Percentiles rank a stretch among this genome's conserved stretches.
Conservation (phyloP, 2,797 vertebrate genomes). For the Parotocinclus haroldoi region DNA sequence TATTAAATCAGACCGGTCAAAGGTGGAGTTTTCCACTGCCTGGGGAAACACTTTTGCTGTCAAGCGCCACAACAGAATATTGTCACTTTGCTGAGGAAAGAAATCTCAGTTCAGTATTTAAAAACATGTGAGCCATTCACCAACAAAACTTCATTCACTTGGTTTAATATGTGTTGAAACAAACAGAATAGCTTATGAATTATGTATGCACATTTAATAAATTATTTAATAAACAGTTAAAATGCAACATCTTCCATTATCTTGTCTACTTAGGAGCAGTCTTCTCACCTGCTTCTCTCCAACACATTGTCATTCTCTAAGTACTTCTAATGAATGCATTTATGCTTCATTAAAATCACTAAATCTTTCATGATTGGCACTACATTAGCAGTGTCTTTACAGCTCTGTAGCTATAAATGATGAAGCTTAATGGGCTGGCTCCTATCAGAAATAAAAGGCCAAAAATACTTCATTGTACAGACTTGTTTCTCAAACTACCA, state of each 20-base stretch:
- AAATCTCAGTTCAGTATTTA: not conserved
- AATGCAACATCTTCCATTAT: not conserved
- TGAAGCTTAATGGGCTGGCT: conserved; percentile 28
- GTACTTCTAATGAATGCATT: conserved; percentile 45
- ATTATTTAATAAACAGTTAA: not conserved
- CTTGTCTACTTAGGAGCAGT: conserved; percentile 18
- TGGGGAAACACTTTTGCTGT: conserved; percentile 42
- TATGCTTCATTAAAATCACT: conserved; percentile 50
- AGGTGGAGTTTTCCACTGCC: conserved; percentile 56
- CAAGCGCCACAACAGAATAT: conserved; percentile 44
- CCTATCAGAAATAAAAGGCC: conserved; percentile 33
- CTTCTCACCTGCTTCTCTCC: no score
- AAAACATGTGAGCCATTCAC: no score
- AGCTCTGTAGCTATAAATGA: conserved; percentile 41
- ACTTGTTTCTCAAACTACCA: conserved; percentile 35
- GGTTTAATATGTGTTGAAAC: not conserved
- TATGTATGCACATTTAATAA: not conserved
- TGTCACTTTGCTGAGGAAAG: conserved; percentile 14
- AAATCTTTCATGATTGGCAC: conserved; percentile 44
- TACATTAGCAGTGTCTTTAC: conserved; percentile 49
- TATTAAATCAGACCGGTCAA: conserved; percentile 68
- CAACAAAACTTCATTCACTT: no score
- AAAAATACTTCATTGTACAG: conserved; percentile 26
- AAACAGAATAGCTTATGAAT: not conserved
- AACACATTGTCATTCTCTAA: no score